Percentiles rank a stretch among this genome's conserved stretches.
Evolutionary conservation across 2,888 invertebrate genomes (phyloP).

Genomic region (Coenonympha arcania): DNA sequence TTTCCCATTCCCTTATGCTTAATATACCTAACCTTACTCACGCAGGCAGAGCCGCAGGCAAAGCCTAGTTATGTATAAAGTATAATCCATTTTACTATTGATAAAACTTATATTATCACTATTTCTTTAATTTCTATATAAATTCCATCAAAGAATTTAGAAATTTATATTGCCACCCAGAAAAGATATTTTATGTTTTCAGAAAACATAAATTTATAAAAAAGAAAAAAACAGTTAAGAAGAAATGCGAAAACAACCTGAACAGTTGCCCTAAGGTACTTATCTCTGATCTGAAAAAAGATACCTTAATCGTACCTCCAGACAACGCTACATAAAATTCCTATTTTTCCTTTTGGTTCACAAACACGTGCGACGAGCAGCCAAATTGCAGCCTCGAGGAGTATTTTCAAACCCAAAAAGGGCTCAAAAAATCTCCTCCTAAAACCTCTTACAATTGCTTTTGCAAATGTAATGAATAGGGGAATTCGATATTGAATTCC

Average conservation of each 20-base stretch:
- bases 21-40: no score
- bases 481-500: slow-evolving; percentile 21
- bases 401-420: slow-evolving; percentile 18
- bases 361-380: slow-evolving; percentile 21
- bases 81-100: neutral
- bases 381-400: slow-evolving; percentile 23
- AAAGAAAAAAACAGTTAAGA: no score
- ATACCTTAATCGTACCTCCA: slow-evolving; percentile 24
- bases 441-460: slow-evolving; percentile 18
- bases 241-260: no score
- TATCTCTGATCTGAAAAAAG: slow-evolving; percentile 18
- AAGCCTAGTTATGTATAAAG: no score
- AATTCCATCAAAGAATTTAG: neutral
- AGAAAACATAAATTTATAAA: no score
- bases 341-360: neutral
- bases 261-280: no score
- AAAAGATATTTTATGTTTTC: neutral
- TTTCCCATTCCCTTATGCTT: no score
- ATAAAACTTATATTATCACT: neutral
- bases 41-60: no score
- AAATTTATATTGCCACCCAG: neutral
- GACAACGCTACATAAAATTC: neutral
- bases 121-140: no score
- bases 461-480: slow-evolving; percentile 22
- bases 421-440: slow-evolving; percentile 4